Percentiles rank a stretch among this genome's conserved stretches.
These are phyloP conservation scores for Hoplostethus atlanticus DNA, from an alignment of 2,797 vertebrate genomes.

Conservation along the genomic window DNA sequence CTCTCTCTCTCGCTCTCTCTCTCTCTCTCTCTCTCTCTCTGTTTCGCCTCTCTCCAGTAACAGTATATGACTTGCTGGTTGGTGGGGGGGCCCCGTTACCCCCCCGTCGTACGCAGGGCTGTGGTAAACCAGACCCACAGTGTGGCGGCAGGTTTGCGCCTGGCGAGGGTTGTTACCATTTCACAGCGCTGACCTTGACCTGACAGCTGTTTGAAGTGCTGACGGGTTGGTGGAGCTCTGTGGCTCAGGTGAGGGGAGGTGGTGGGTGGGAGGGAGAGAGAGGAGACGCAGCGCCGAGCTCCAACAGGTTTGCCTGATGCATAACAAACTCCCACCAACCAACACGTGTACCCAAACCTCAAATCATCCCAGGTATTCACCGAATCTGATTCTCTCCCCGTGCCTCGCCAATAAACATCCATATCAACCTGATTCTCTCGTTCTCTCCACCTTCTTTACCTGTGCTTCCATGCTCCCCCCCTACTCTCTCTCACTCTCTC, in stretches of 20 bases:
- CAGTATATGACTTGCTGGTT: neutral
- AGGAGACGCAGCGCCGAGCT: slow-evolving; percentile 11
- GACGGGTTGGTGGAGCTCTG: slow-evolving; percentile 18
- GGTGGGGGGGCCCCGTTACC: slow-evolving; percentile 21
- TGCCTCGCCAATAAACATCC: slow-evolving; percentile 4
- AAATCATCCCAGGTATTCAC: slow-evolving; percentile 37
- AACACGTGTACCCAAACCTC: slow-evolving; percentile 15
- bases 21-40: too few species aligned
- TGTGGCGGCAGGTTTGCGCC: slow-evolving; percentile 13
- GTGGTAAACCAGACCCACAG: slow-evolving; percentile 20
- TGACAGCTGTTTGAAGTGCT: slow-evolving; percentile 57
- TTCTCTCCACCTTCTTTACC: neutral
- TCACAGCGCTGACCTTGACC: slow-evolving; percentile 65
- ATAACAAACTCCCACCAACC: slow-evolving; percentile 50
- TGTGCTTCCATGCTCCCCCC: neutral
- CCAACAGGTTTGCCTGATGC: slow-evolving; percentile 50
- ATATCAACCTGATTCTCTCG: neutral
- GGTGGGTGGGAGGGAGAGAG: slow-evolving; percentile 3
- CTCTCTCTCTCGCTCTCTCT: slow-evolving; percentile 28
- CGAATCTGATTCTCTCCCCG: slow-evolving; percentile 39
- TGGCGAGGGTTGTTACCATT: slow-evolving; percentile 52
- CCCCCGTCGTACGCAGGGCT: slow-evolving; percentile 3
- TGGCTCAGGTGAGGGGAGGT: slow-evolving; percentile 33
- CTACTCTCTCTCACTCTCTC: too few species aligned
- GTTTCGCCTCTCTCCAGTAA: slow-evolving; percentile 17